Evolutionary conservation across 2,888 invertebrate species (phyloP), one percentile per base, ranked within the genome.

Genomic region (Coecobrya sp.): DNA sequence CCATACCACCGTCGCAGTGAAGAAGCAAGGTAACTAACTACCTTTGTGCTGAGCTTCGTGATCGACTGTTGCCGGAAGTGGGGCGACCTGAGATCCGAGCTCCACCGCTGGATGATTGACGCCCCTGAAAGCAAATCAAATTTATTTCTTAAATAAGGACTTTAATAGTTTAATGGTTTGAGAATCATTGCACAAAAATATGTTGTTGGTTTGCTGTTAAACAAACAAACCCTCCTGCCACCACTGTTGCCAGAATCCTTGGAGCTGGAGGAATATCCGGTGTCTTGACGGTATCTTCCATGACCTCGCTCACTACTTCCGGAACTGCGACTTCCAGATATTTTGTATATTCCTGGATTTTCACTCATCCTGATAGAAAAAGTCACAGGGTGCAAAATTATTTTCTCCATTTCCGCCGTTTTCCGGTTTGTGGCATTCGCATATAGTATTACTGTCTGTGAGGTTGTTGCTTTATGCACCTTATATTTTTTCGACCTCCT

Each of bases 211-310:
- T 68, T 30, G 30, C 16, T 30, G 68, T 68, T 11, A 2, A 30
- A 36, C 68, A 11, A 27, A 89, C 89, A 36, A 85, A 94, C 94
- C 90, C 94, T 89, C 82, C 93, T 79, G 27, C 85, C 91, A 27
- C 95, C 93, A 92, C 95, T 93, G 85, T 94, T 94, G 73, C 93
- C 94, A 79, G 95, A 94, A 84, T 95, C 94, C 84, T 94, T 97
- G 8, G 95, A 95, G 85, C 97, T 97, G 0, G 97, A 97, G 0
- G 97, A 97, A 95, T 97, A 97, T 13, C 97, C 97, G 0, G 97
- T 97, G 95, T 97, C 97, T 95, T 97, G 97, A 11, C 96, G 95
- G 59, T 92, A 92, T 42, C 93, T 91, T 25, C 88, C 93, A 68
- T 94, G 94, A n/a, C 91, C 93, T 42, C 92, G 85, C 25, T 94